These are phyloP conservation scores for Pelvicachromis taeniatus DNA, from an alignment of 2,113 vertebrate species.

Conservation along the genomic window DNA sequence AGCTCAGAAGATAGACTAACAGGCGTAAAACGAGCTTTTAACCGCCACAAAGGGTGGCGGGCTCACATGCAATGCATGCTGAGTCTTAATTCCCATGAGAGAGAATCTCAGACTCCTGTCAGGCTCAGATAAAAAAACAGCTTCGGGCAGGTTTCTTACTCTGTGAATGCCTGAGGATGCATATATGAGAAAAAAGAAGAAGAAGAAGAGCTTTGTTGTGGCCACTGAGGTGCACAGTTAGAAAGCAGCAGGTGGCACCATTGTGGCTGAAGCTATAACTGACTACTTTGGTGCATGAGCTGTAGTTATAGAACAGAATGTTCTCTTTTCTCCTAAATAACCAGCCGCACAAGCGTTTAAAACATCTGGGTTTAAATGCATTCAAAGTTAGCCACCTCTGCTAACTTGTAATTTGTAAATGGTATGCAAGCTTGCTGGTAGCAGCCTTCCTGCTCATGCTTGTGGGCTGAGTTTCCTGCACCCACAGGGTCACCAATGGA, in stretches of 20 bases:
- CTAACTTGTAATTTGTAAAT: not conserved
- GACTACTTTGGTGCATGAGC: slow-evolving; percentile 34
- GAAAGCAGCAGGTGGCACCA: slow-evolving; percentile 15
- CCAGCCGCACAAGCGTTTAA: not conserved
- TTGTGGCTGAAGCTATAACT: slow-evolving; percentile 33
- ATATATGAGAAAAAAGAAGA: not conserved
- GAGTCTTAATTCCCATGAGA: slow-evolving; percentile 68
- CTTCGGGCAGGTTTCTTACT: slow-evolving; percentile 44
- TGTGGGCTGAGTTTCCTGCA: slow-evolving; percentile 17
- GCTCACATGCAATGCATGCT: slow-evolving; percentile 75
- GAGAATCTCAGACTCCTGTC: slow-evolving; percentile 65
- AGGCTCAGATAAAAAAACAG: slow-evolving; percentile 61
- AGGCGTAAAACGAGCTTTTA: slow-evolving; percentile 99
- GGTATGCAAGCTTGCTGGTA: not conserved
- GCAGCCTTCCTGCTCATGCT: not conserved
- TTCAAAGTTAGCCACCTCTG: not conserved
- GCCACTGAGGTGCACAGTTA: slow-evolving; percentile 1
- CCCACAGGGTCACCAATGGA: slow-evolving; percentile 32
- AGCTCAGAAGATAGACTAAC: slow-evolving; percentile 89
- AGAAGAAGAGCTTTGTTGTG: slow-evolving; percentile 23
- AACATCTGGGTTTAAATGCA: not conserved
- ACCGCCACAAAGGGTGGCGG: slow-evolving; percentile 94
- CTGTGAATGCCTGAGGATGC: slow-evolving; percentile 34
- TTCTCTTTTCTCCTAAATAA: not conserved
- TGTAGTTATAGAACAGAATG: not conserved